Evolutionary conservation across 2,113 vertebrate genomes (phyloP).

Genomic region (Leptobrachium ailaonicum): DNA sequence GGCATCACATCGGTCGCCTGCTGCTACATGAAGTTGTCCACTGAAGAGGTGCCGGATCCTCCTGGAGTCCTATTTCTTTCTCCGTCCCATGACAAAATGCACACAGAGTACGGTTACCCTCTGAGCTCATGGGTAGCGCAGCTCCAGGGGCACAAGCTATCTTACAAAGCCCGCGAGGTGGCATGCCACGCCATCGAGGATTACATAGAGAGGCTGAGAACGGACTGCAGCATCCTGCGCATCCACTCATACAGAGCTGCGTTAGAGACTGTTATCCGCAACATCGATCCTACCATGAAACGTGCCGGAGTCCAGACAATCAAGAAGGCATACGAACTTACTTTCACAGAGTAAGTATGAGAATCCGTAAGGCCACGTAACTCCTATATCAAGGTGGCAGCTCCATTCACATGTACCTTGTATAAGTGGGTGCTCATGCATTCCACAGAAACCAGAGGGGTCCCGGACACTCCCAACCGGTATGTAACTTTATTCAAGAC

Average conservation of each 20-base stretch:
- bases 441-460: no score
- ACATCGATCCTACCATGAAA: slow-evolving; percentile 61
- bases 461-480: no score
- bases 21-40: slow-evolving; percentile 92
- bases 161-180: slow-evolving; percentile 85
- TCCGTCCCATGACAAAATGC: rapidly evolving
- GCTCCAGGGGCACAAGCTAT: slow-evolving; percentile 72
- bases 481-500: no score
- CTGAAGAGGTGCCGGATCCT: slow-evolving; percentile 55
- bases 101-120: slow-evolving; percentile 70
- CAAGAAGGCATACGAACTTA: slow-evolving; percentile 74
- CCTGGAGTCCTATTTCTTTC: slow-evolving; percentile 54
- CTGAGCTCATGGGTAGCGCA: slow-evolving; percentile 77
- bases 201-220: slow-evolving; percentile 66
- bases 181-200: slow-evolving; percentile 89
- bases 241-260: slow-evolving; percentile 83
- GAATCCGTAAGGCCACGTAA: no score
- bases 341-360: slow-evolving; percentile 81
- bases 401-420: no score
- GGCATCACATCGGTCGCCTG: slow-evolving; percentile 85
- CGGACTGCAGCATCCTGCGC: slow-evolving; percentile 60
- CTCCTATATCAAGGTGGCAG: no score
- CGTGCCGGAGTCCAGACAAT: slow-evolving; percentile 81
- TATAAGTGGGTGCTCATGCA: no score
- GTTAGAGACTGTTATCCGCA: slow-evolving; percentile 80